Evolutionary conservation across 2,113 vertebrate genomes (phyloP).

Genomic region (Siphamia tubifer): DNA sequence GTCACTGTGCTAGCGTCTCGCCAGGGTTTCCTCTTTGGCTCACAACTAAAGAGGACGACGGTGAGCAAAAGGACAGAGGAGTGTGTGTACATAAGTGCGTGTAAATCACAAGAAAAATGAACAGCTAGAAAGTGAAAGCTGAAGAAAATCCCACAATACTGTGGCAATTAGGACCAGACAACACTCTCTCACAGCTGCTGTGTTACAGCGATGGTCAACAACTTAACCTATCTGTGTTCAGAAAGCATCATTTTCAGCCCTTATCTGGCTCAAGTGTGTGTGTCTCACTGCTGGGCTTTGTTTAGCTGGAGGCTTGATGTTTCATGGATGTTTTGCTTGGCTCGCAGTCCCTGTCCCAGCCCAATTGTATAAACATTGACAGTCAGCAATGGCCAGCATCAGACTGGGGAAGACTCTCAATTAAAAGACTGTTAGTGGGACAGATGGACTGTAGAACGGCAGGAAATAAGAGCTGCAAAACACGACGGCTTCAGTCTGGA

Average conservation of each 20-base stretch:
- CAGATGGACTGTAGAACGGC: conserved; percentile 56
- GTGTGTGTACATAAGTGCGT: conserved; percentile 1
- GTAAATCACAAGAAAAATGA: conserved; percentile 40
- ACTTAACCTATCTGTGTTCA: conserved; percentile 33
- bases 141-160: conserved; percentile 32
- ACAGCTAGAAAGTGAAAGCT: background rate
- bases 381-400: conserved; percentile 58
- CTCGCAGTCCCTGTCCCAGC: conserved; percentile 60
- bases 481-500: conserved; percentile 45
- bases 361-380: conserved; percentile 72
- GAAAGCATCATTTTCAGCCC: conserved; percentile 51
- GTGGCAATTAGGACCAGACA: conserved; percentile 45
- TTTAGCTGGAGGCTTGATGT: conserved; percentile 73
- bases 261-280: conserved; percentile 63
- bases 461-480: conserved; percentile 36
- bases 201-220: conserved; percentile 45
- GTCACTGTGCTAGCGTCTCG: conserved; percentile 82
- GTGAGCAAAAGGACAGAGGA: conserved; percentile 57
- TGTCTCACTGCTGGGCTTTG: conserved; percentile 60
- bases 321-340: conserved; percentile 76
- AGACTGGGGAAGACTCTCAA: conserved; percentile 63
- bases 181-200: conserved; percentile 37
- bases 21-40: conserved; percentile 85
- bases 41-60: conserved; percentile 68
- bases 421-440: conserved; percentile 67